Base-by-base conservation (phyloP, 2,888 invertebrate species). In the Oxytorus armatus region DNA sequence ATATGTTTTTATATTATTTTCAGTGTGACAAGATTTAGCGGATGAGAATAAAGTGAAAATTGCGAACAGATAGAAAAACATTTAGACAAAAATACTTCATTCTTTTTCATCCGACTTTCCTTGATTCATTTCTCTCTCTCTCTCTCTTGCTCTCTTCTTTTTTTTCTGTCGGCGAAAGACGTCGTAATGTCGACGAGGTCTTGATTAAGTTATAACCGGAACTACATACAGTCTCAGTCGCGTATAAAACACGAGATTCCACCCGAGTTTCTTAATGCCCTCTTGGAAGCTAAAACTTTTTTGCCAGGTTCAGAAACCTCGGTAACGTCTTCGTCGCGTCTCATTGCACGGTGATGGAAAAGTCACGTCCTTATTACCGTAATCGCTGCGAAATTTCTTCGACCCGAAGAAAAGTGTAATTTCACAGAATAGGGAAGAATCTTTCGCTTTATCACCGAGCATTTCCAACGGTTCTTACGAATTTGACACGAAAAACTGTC, bases 401-500 rank as follows among this genome's bases (percentile, higher is more conserved):
- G n/a, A 18, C 21, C 10, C n/a, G 59, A 59, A 59, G 10, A 11
- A 59, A 59, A 59, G n/a, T 59, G 21, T 59, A 39, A 59, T 59
- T 3, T 59, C 21, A 39, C 39, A n/a, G 16, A 39, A 39, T 3
- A 39, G 21, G 36, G 21, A 59, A 59, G 36, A 59, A 59, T 36
- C 36, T 59, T 59, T 29, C 29, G 5, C 5, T 29, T 29, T 3
- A 29, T 29, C 1, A 25, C 36, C 21, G 16, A 36, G 23, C 18
- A 11, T 39, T 21, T 39, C 59, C 10, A 39, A 36, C 36, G 36
- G 36, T 59, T 39, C 36, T 5, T 3, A 5, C 29, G 3, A 29
- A 29, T 29, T 29, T 29, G 3, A 3, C 29, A 29, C 5, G 5
- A 29, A 29, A 29, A 29, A 29, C n/a, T 29, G 5, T 29, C 3